phyloP scores from a whole-genome alignment of 2,888 invertebrate species.

The Apodemia mormo region DNA sequence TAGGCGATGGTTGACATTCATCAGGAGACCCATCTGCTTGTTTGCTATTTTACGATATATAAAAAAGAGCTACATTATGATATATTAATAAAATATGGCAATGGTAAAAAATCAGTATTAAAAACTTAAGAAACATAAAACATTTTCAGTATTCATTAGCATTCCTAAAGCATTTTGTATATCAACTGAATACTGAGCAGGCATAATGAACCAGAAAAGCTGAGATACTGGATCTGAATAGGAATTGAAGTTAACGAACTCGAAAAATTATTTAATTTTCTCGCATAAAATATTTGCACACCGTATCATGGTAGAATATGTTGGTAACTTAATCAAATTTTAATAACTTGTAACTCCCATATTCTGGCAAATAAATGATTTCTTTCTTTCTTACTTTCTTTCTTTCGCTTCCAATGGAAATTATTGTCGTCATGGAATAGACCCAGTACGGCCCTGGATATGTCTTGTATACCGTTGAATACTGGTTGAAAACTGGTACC shows the following conservation, averaged over 20 bases:
- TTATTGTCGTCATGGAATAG: background rate
- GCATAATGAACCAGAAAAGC: slow-evolving; percentile 14
- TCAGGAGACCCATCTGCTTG: background rate
- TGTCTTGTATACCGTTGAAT: no score
- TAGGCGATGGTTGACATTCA: background rate
- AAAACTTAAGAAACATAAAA: slow-evolving; percentile 1
- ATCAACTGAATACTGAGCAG: slow-evolving; percentile 14
- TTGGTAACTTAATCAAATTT: no score
- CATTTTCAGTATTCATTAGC: slow-evolving; percentile 10
- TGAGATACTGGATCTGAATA: slow-evolving; percentile 10
- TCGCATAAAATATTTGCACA: no score
- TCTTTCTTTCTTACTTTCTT: no score
- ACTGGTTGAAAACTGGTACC: no score
- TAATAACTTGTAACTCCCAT: no score
- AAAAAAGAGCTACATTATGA: no score
- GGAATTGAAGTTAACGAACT: slow-evolving; percentile 5
- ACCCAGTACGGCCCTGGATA: no score
- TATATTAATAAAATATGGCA: no score
- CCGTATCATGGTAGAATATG: no score
- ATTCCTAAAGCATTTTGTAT: slow-evolving; percentile 10
- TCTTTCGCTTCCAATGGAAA: background rate
- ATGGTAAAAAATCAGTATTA: background rate
- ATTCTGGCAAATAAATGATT: no score
- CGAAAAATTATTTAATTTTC: background rate
- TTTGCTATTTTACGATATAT: no score